Percentiles rank a stretch among this genome's conserved stretches.
phyloP scores from a whole-genome alignment of 2,113 vertebrate species.

The Periophthalmus modestus region DNA sequence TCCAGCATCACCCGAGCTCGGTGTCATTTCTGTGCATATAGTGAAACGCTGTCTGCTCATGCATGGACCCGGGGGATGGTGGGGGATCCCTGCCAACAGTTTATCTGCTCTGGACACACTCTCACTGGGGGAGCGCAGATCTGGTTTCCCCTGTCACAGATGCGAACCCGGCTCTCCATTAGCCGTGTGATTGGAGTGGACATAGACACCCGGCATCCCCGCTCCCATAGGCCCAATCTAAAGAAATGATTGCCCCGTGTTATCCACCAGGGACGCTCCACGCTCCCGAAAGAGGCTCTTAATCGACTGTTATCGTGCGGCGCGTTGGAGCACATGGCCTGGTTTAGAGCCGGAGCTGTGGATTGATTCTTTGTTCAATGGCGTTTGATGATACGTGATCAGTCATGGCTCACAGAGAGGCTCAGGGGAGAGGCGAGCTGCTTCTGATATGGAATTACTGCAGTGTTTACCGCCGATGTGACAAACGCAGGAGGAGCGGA shows the following conservation, averaged over 20 bases:
- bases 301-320: constrained; percentile 60
- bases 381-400: constrained; percentile 48
- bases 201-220: constrained; percentile 71
- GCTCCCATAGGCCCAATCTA: constrained; percentile 71
- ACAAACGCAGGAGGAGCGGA: constrained; percentile 33
- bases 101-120: constrained; percentile 61
- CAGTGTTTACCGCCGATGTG: constrained; percentile 20
- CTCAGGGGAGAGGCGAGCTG: constrained; percentile 15
- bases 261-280: constrained; percentile 55
- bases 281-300: constrained; percentile 59
- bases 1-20: neutral
- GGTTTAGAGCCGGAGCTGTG: constrained; percentile 44
- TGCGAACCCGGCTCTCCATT: constrained; percentile 84
- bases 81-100: constrained; percentile 83
- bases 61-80: constrained; percentile 58
- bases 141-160: constrained; percentile 76
- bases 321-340: constrained; percentile 30
- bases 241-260: constrained; percentile 64
- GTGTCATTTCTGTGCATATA: constrained; percentile 4
- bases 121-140: constrained; percentile 53
- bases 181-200: constrained; percentile 88
- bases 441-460: constrained; percentile 27
- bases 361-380: constrained; percentile 44
- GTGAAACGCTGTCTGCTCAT: constrained; percentile 28
- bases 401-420: constrained; percentile 26